A percentile compares a stretch with the other conserved stretches of the same genome.
Conservation (phyloP, 2,888 invertebrate species). For the Dynastes tityus region DNA sequence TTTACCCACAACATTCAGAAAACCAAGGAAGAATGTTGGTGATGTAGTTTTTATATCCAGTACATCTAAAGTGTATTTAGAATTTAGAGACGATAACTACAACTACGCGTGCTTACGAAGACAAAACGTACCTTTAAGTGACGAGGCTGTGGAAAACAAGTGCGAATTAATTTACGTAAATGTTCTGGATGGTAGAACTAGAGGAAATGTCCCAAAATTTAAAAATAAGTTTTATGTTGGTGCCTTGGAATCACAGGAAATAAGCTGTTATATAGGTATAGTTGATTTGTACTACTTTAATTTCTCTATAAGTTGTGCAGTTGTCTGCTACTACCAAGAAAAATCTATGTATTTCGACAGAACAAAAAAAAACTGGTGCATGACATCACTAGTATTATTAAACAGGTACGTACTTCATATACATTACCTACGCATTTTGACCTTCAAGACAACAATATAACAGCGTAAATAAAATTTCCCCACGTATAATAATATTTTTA, state of each 20-base stretch:
- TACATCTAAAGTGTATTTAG: constrained; percentile 73
- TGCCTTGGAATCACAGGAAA: constrained; percentile 66
- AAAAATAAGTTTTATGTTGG: constrained; percentile 65
- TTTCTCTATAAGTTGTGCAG: background rate
- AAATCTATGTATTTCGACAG: background rate
- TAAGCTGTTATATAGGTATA: constrained; percentile 67
- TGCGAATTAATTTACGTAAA: constrained; percentile 42
- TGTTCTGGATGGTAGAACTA: constrained; percentile 57
- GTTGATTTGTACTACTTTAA: constrained; percentile 11
- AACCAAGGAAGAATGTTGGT: constrained; percentile 75
- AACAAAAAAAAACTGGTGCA: background rate
- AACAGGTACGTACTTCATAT: background rate
- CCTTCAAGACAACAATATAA: background rate
- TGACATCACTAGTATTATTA: constrained; percentile 1
- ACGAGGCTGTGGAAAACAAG: constrained; percentile 12
- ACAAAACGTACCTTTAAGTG: constrained; percentile 2
- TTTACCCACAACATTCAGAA: constrained; percentile 71
- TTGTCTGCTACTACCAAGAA: background rate
- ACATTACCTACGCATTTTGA: background rate
- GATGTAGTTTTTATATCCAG: constrained; percentile 77
- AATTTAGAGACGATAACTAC: constrained; percentile 58
- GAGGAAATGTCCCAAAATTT: constrained; percentile 62
- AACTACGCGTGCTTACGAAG: constrained; percentile 44
- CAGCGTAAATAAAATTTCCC: background rate
- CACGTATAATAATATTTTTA: too few relatives aligned